Conservation (phyloP, 2,113 vertebrate species). For the Calonectris borealis region DNA sequence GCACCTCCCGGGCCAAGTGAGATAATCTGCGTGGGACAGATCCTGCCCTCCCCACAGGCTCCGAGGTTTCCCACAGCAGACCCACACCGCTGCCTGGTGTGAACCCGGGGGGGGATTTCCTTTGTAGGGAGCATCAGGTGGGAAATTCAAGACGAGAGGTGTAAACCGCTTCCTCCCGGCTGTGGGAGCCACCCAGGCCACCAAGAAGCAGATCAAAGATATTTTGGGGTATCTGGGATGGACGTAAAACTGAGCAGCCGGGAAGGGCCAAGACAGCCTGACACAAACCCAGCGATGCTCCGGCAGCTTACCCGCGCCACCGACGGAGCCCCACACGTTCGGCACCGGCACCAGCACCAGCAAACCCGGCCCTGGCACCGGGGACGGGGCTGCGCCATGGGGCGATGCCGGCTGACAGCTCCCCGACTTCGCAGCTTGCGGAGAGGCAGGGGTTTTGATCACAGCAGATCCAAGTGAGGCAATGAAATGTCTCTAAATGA, state of each 20-base stretch:
- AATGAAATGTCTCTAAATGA: neutral
- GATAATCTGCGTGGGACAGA: accelerated
- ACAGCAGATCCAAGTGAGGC: neutral
- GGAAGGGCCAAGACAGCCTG: neutral
- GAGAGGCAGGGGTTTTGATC: neutral
- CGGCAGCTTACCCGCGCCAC: neutral
- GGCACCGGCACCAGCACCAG: too few relatives aligned
- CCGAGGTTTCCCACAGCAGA: neutral
- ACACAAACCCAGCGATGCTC: neutral
- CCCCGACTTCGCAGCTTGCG: neutral
- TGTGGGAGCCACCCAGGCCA: accelerated
- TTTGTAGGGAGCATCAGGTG: neutral
- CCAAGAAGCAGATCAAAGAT: neutral
- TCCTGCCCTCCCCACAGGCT: neutral
- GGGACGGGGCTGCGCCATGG: accelerated
- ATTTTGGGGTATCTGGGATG: neutral
- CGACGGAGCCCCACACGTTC: accelerated
- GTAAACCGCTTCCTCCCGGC: accelerated
- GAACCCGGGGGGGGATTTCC: neutral
- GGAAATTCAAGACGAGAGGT: neutral
- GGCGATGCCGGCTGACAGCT: neutral
- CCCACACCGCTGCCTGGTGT: accelerated
- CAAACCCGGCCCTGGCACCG: neutral
- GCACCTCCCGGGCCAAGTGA: neutral
- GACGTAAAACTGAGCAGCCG: neutral